Base-by-base conservation (phyloP, 2,888 invertebrate species). In the Papilio gigon region DNA sequence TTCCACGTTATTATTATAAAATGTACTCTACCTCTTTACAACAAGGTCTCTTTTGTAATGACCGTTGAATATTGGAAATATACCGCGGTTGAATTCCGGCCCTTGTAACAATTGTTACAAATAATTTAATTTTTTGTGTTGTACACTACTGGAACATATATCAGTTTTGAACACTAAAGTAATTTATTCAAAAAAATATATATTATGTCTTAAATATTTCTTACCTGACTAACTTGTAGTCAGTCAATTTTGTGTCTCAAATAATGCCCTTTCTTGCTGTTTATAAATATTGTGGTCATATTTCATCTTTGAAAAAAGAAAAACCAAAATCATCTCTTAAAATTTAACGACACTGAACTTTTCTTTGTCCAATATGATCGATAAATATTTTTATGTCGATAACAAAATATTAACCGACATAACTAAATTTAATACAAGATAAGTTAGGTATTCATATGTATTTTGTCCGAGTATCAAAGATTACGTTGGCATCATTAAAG, bases 51-150 rank as follows among this genome's bases (percentile, higher is more conserved):
- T 12, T 47, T 67, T 59, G 6, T 37, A 25, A n/a, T 64, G 22
- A 8, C 14, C 12, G 9, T 20, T 12, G 17, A 37, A 17, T 1
- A 40, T 61, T 37, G 47, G 60, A 14, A 37, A 37, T 33, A 60
- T 44, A 17, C 30, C 60, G 33, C 59, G 30, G 64, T 33, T 60
- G 60, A 65, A 68, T 68, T 68, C 65, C 60, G 25, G 37, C 30
- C 68, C 60, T 58, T 60, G 59, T 60, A 68, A 64, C 64, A 53
- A 68, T 64, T 60, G 65, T 35, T 42, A 65, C 50, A 60, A 65
- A 65, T 64, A 64, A 68, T 68, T 59, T 8, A 27, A 50, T n/a
- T 68, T 68, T 65, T 65, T 37, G 67, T 17, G 12, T 40, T 35
- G 40, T 12, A 35, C 33, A 1, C 25, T 4, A 9, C 17, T 47